Conservation (phyloP, 2,888 invertebrate species). For the Theristus sp. region DNA sequence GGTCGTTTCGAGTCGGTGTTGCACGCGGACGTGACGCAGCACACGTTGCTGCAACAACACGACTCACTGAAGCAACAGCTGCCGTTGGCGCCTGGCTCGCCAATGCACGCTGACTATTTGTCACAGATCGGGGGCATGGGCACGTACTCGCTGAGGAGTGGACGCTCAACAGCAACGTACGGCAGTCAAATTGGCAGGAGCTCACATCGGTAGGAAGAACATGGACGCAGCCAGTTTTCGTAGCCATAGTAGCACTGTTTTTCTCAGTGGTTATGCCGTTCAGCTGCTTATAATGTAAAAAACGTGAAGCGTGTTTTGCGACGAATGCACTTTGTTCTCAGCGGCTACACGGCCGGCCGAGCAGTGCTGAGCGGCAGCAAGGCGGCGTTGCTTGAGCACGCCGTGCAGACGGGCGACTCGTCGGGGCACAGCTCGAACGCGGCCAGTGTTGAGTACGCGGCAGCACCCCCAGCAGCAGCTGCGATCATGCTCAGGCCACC, state of each 20-base stretch:
- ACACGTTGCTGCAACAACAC: background rate
- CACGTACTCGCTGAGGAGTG: background rate
- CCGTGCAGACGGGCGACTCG: background rate
- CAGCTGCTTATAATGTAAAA: no score
- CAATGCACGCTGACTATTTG: background rate
- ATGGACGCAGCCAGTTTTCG: no score
- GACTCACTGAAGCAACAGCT: background rate
- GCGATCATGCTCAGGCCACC: background rate
- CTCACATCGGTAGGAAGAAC: no score
- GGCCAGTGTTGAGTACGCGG: background rate
- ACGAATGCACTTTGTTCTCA: no score
- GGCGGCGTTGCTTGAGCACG: constrained; percentile 4
- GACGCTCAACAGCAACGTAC: background rate
- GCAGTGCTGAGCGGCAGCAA: constrained; percentile 1
- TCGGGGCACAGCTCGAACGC: background rate
- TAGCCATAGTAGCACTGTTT: no score
- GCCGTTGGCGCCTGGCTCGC: background rate
- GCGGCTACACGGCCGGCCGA: no score
- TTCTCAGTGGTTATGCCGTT: no score
- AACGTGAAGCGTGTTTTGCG: no score
- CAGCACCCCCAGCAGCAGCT: background rate
- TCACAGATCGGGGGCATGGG: background rate
- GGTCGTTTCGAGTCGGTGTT: background rate
- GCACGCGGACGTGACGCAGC: background rate
- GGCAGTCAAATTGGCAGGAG: background rate